Evolutionary conservation across 2,113 vertebrate species (phyloP).

Genomic region (Gyps fulvus): DNA sequence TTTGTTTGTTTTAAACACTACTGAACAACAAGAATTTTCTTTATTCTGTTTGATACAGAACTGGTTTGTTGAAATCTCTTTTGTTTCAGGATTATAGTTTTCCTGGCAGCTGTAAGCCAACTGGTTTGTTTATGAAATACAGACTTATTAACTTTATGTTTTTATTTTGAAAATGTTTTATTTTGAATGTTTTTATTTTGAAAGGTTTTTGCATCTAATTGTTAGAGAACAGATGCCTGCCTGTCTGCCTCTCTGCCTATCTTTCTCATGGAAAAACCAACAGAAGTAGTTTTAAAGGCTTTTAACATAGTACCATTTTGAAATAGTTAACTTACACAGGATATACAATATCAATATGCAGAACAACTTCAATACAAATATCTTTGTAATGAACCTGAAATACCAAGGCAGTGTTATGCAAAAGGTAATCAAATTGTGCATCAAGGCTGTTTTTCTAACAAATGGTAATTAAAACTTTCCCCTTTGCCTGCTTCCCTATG

Average conservation of each 20-base stretch:
- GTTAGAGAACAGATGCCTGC: not conserved
- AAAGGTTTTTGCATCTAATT: not conserved
- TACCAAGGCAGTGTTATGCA: not conserved
- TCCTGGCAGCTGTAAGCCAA: not conserved
- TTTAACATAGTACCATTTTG: not conserved
- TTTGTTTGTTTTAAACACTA: not conserved
- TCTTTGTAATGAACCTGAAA: slow-evolving; percentile 16
- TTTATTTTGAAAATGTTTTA: not conserved
- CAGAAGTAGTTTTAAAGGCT: not conserved
- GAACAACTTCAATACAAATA: not conserved
- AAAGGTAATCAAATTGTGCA: slow-evolving; percentile 11
- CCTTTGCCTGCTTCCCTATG: not conserved
- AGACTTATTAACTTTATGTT: not conserved
- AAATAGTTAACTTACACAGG: not conserved
- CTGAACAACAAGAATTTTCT: not conserved
- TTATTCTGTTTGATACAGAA: not conserved
- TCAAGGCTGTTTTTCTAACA: slow-evolving; percentile 30
- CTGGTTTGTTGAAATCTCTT: not conserved
- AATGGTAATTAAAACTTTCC: slow-evolving; percentile 45
- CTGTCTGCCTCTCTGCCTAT: not conserved
- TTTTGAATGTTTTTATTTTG: not conserved
- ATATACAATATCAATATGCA: not conserved
- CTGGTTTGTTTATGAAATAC: not conserved
- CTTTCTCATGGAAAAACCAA: not conserved
- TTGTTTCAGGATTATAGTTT: not conserved